Evolutionary conservation across 2,797 vertebrate genomes (phyloP).

Genomic region (Selene dorsalis): DNA sequence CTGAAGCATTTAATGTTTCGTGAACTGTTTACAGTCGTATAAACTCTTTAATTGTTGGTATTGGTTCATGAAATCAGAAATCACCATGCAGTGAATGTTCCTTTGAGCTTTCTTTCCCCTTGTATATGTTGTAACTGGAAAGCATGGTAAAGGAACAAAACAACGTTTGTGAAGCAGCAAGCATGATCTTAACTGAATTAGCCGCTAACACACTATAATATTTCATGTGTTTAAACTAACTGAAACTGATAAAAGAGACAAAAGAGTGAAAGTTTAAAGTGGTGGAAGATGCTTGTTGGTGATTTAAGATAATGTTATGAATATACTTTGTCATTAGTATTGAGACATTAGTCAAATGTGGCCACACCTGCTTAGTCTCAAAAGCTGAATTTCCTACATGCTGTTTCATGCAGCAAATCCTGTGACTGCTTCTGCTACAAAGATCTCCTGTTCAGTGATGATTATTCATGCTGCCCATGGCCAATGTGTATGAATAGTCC

Average conservation of each 20-base stretch:
- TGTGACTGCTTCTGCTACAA: slow-evolving; percentile 46
- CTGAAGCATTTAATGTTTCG: neutral
- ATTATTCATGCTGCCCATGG: slow-evolving; percentile 66
- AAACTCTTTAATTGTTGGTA: neutral
- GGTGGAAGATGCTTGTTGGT: neutral
- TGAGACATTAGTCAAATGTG: neutral
- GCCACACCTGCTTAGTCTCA: neutral
- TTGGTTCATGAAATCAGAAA: neutral
- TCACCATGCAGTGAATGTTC: neutral
- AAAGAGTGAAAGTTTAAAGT: neutral
- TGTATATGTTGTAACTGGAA: neutral
- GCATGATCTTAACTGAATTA: neutral
- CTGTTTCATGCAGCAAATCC: slow-evolving; percentile 28
- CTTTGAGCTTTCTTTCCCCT: neutral
- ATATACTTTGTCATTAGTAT: neutral
- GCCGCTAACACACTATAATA: neutral
- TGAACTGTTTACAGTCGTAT: neutral
- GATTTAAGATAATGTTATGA: slow-evolving; percentile 1
- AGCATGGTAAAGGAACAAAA: neutral
- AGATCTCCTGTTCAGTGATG: slow-evolving; percentile 58
- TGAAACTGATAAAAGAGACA: neutral
- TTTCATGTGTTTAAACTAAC: neutral
- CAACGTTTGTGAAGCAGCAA: neutral
- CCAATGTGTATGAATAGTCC: slow-evolving; percentile 67
- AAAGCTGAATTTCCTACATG: slow-evolving; percentile 8